Base-by-base conservation (phyloP, 2,113 vertebrate species). In the Synchiropus splendidus region DNA sequence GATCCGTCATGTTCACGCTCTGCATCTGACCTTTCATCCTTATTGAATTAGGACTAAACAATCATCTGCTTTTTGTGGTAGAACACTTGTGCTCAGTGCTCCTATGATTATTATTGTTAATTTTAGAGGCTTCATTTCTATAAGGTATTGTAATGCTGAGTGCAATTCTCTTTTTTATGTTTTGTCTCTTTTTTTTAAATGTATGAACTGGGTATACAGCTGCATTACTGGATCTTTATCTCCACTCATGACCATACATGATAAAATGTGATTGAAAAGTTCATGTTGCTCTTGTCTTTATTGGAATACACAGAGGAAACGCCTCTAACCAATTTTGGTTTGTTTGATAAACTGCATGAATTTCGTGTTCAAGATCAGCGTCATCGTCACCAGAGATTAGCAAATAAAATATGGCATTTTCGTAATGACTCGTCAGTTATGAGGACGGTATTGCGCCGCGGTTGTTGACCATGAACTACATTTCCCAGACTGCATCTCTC, bases 201-300 rank as follows among this genome's bases (percentile, higher is more conserved):
- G 45, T 72, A 72, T 65, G 68, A 74, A 78, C 61, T 79, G 73
- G 64, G 75, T 85, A 82, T 82, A 67, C 76, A 74, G 74, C 80
- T 85, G 75, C 76, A 70, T 82, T 78, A 81, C 75, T 83, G 78
- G 75, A 74, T 71, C 70, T 81, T 70, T 81, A 72, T 79, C 77
- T 80, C 67, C 58, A 71, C 61, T 76, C 70, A 76, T 81, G 64
- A 81, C 56, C 76, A 72, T 83, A 81, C 70, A 78, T 83, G 79
- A 80, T 84, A 83, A 80, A 80, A 79, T 72, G 54, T 73, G 63
- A 78, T 75, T 45, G 74, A 75, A 80, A 79, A 58, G 43, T 39
- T 21, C 16, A 5, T 30, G 9, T 21, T 44, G 51, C 35, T 61
- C 11, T 38, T 58, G 61, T 77, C 43, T 70, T 71, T 49, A 54